Conservation (phyloP, 1,140 invertebrate species). For the Pemphigus obesinymphae region DNA sequence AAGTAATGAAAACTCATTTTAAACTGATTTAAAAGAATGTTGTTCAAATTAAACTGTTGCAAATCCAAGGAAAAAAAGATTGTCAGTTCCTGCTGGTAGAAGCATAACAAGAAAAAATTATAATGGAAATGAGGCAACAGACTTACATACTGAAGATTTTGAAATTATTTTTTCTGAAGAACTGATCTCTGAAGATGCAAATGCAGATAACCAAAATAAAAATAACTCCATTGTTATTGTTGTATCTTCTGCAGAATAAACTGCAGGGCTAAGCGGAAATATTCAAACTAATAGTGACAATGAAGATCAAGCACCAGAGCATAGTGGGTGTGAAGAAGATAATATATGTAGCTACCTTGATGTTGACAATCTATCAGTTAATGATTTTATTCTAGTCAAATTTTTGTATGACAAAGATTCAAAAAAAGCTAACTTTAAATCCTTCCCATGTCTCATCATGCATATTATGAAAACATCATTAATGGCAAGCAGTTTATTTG, state of each 20-base stretch:
- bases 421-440: background rate
- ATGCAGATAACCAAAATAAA: background rate
- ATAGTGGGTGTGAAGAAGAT: too few species aligned
- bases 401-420: background rate
- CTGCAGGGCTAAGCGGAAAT: background rate
- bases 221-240: background rate
- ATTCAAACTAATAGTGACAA: background rate
- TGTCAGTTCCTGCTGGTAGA: background rate
- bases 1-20: background rate
- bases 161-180: background rate
- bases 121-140: background rate
- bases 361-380: background rate
- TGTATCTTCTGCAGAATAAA: background rate
- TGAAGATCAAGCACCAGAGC: background rate
- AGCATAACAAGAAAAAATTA: background rate
- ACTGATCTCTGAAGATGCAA: background rate
- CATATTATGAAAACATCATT: background rate
- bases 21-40: background rate
- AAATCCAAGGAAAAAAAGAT: background rate
- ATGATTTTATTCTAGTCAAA: background rate
- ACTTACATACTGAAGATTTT: background rate
- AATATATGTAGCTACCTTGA: too few species aligned
- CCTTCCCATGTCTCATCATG: background rate
- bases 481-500: background rate
- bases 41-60: background rate